Evolutionary conservation across 2,113 vertebrate genomes (phyloP).

Genomic region (Hypomesus transpacificus): DNA sequence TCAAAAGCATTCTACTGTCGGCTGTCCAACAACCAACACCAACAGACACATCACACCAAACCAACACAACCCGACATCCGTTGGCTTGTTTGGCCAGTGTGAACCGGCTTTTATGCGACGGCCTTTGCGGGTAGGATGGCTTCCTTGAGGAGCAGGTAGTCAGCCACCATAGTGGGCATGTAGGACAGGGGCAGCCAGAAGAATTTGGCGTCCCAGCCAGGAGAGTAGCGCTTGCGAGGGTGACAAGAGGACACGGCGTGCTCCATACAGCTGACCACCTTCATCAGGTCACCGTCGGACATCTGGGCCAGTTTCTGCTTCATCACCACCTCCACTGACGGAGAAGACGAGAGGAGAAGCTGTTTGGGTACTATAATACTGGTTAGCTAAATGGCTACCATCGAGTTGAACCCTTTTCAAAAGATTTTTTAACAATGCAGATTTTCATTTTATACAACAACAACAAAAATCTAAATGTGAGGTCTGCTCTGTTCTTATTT

Average conservation of each 20-base stretch:
- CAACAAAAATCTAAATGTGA: no score
- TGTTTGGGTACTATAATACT: no score
- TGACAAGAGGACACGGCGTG: slow-evolving; percentile 75
- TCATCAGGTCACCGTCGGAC: slow-evolving; percentile 72
- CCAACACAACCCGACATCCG: no score
- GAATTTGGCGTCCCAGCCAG: slow-evolving; percentile 84
- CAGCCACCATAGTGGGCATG: slow-evolving; percentile 67
- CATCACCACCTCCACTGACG: slow-evolving; percentile 55
- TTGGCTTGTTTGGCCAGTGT: no score
- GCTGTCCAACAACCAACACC: no score
- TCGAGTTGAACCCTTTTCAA: no score
- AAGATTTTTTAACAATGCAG: no score
- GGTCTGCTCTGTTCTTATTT: no score
- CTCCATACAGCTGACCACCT: slow-evolving; percentile 80
- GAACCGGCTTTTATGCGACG: slow-evolving; percentile 14
- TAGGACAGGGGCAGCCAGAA: slow-evolving; percentile 80
- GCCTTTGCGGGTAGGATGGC: slow-evolving; percentile 56
- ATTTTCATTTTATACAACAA: no score
- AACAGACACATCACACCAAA: no score
- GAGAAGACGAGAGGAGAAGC: background rate
- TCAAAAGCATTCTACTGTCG: no score
- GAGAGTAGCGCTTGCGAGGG: slow-evolving; percentile 74
- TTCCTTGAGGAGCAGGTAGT: slow-evolving; percentile 59
- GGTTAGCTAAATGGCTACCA: no score
- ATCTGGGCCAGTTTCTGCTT: slow-evolving; percentile 56